phyloP scores from a whole-genome alignment of 2,113 vertebrate species.

The Hypomesus transpacificus region DNA sequence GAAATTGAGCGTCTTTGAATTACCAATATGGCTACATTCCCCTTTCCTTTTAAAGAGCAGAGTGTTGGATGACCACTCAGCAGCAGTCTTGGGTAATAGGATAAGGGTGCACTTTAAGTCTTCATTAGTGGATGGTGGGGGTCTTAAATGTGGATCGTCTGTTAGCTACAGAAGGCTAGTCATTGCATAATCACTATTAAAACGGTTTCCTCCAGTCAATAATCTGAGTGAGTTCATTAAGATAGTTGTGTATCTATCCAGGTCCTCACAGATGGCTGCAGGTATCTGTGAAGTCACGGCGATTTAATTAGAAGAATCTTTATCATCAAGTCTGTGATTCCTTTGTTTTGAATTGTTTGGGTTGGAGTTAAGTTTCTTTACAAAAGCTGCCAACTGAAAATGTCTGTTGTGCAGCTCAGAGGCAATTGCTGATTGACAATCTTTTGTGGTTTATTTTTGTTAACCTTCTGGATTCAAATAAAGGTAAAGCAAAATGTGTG shows the following conservation, averaged over 20 bases:
- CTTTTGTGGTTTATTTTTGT: too few relatives aligned
- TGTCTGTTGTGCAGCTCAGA: too few relatives aligned
- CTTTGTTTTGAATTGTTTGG: too few relatives aligned
- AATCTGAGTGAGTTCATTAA: background rate
- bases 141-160: background rate
- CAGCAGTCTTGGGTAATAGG: conserved; percentile 5
- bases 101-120: conserved; percentile 9
- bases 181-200: conserved; percentile 5
- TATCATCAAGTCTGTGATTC: too few relatives aligned
- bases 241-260: background rate
- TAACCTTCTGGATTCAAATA: too few relatives aligned
- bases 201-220: background rate
- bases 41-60: background rate
- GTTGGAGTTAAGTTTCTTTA: too few relatives aligned
- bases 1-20: background rate
- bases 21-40: background rate
- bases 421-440: too few relatives aligned
- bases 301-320: background rate
- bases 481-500: too few relatives aligned
- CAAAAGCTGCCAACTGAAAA: too few relatives aligned
- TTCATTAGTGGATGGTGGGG: background rate
- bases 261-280: background rate
- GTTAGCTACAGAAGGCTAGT: background rate
- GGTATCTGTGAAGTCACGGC: too few relatives aligned
- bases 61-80: conserved; percentile 2